These are phyloP conservation scores for Theonella swinhoei DNA, from an alignment of 37 sponge, comb jelly and placozoan genomes.

Conservation along the genomic window DNA sequence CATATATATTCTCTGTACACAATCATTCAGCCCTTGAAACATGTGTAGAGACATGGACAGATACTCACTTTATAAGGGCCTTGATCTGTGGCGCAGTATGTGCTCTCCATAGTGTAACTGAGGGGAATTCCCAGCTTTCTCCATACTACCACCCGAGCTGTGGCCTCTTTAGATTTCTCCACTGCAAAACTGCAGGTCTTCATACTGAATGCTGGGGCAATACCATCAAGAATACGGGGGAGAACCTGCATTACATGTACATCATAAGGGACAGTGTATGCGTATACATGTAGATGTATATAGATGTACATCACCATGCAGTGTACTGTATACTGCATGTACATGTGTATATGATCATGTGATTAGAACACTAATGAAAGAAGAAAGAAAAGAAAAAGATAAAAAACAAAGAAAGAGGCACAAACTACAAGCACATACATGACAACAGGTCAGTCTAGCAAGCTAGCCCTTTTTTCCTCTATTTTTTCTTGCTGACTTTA, in stretches of 20 bases:
- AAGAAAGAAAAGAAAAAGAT: slow-evolving; percentile 18
- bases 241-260: slow-evolving; percentile 41
- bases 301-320: background rate
- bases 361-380: slow-evolving; percentile 6
- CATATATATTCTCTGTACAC: too few species aligned
- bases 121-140: slow-evolving; percentile 63
- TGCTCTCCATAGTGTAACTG: slow-evolving; percentile 91
- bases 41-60: too few species aligned
- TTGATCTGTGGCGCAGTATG: slow-evolving; percentile 84
- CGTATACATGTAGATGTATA: background rate
- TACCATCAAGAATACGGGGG: slow-evolving; percentile 43
- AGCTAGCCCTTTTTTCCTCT: too few species aligned
- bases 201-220: slow-evolving; percentile 69
- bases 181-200: slow-evolving; percentile 73
- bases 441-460: too few species aligned
- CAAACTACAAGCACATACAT: too few species aligned
- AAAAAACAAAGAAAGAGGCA: too few species aligned
- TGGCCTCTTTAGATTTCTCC: slow-evolving; percentile 84
- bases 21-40: too few species aligned
- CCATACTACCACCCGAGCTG: slow-evolving; percentile 84
- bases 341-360: too few species aligned
- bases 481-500: too few species aligned
- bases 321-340: background rate
- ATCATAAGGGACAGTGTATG: background rate
- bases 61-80: slow-evolving; percentile 85